Base-by-base conservation (phyloP, 2,113 vertebrate genomes). In the Serilophus lunatus region DNA sequence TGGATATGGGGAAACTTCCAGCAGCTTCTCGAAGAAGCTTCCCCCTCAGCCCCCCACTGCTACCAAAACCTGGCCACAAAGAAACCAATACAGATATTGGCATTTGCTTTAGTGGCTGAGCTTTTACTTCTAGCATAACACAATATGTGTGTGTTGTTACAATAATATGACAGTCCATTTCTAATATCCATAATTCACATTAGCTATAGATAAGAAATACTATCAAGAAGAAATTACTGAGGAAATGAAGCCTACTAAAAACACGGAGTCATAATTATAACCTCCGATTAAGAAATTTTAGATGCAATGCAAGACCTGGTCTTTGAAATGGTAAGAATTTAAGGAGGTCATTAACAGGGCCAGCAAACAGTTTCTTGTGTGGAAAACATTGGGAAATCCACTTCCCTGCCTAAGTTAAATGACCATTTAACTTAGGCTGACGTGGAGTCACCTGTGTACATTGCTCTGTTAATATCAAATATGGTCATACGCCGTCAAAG, bases 361-460 rank as follows among this genome's bases (percentile, higher is more conserved):
- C 40, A 42, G 15, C 7, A 13, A 79, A 47, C 13, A 36, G 49
- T 50, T 33, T 36, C 2, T 64, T 72, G 19, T 31, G 23, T 71
- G 56, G 38, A 40, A 63, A 63, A 75, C 38, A 25, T 18, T 24
- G 22, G 6, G 12, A 68, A 92, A 65, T 47, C 24, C n/a, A 4
- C 36, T 57, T 90, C 28, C 26, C 24, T n/a, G 42, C 45, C 6
- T n/a, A 54, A 22, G 4, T 70, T 92, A 65, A 82, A 64, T 4
- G 2, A 9, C 72, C 8, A n/a, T 90, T 72, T 61, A 51, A 53
- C 11, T 36, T 49, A 14, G 65, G 16, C 24, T 81, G 29, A 53
- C 4, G 2, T 0, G 7, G 12, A 49, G 29, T 59, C 22, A 22
- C 7, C 3, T 5, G 31, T 3, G 0, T 44, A n/a, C 56, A 12